Base-by-base conservation (phyloP, 2,113 vertebrate species). In the Phrynosoma blainvillii region DNA sequence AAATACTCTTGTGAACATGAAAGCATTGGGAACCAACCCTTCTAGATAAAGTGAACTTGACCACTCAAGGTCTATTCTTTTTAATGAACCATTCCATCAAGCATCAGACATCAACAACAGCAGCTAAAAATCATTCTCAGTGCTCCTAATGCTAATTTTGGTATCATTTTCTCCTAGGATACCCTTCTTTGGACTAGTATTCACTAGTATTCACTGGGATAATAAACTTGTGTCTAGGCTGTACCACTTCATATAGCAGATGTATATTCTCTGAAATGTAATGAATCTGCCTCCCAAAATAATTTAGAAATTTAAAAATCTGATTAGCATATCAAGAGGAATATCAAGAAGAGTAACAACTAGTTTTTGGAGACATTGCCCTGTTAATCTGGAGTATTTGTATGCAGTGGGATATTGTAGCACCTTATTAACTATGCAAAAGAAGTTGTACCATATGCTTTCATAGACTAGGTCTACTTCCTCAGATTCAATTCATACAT, bases 11-110 rank as follows among this genome's bases (percentile, higher is more conserved):
- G 40, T 30, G 66, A 79, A 10, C 14, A 1, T 1, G n/a, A 89
- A 79, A 40, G 1, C 0, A 56, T 5, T 79, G 73, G 5, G 6
- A 0, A 0, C 18, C 32, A 0, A 0, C 0, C 68, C 82, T 75
- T 40, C 14, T 77, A 70, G 23, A 21, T 21, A 62, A 86, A 56
- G 68, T 0, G 3, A 82, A 88, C 42, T 79, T 21, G n/a, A 74
- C 2, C 5, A 42, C 65, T 82, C 32, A 76, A 56, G 59, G 40
- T 30, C 27, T 56, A 32, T 83, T 62, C 79, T 85, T 84, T 86
- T 62, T 86, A 18, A 52, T 65, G 36, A 40, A 47, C 36, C 21
- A 62, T 79, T 62, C 10, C 40, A 66, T 76, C 73, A 88, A 59
- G 42, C 47, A 78, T 47, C 30, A 62, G 18, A 62, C 32, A 30